Evolutionary conservation across 2,797 vertebrate genomes (phyloP), one percentile per base, ranked within the genome.

Genomic region (Tangara arthus): DNA sequence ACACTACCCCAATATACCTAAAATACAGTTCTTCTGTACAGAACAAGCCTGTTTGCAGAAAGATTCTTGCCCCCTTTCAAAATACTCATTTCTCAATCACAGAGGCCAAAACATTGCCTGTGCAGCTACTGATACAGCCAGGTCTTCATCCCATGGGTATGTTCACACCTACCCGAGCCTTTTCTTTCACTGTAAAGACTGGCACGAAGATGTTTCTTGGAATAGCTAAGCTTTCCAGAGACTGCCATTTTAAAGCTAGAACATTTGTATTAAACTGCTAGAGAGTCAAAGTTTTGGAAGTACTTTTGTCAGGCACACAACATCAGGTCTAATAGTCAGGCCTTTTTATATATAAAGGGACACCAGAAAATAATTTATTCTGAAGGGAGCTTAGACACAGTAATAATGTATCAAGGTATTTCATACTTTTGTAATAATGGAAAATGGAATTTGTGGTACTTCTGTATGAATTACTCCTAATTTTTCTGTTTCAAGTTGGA

Each of bases 381-480:
- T 50, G 75, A 47, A 75, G 61, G 17, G 4, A 50, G 27, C n/a
- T 66, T 75, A 37, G 53, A 32, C 22, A n/a, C 14, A 56, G 28
- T 37, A 82, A 79, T 79, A 75, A 53, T 0, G 0, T 71, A 76
- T 47, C 28, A 47, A 64, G n/a, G 46, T 46, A 15, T 77, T 89
- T 91, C 52, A 37, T 85, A 76, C 11, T 57, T 89, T 42, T 70
- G 3, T 56, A 83, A 50, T 77, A 94, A 87, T 57, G 21, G 76
- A 72, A 94, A 90, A 72, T 79, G 35, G n/a, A 85, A 85, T 90
- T 83, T 94, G 37, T 2, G 4, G n/a, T 77, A 72, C 79, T 95
- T 95, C 69, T 92, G 56, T 39, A 71, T 91, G 56, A 92, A 83
- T 88, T 93, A 60, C 14, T 96, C 90, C 73, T 73, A 93, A 66